Base-by-base conservation (phyloP, 2,797 vertebrate genomes). In the Brachymystax lenok region DNA sequence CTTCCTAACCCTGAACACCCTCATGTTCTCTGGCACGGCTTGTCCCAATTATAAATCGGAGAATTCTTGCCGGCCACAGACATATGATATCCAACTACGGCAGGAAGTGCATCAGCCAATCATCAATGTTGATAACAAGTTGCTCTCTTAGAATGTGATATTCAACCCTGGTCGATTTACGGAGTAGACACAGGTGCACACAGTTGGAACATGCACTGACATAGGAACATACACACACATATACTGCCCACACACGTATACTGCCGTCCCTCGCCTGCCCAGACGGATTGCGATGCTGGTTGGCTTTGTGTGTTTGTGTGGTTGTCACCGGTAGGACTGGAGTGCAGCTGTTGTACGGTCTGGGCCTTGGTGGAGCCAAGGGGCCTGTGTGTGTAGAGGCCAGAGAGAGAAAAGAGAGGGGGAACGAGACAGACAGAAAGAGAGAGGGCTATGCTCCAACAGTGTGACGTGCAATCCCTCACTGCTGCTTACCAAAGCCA, bases 261-360 rank as follows among this genome's bases (percentile, higher is more conserved):
- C 89, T 88, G 82, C 80, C 78, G 69, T 79, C 81, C 82, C 88
- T 76, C 75, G 73, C 77, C 76, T 76, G 82, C 84, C 80, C 75
- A 28, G 76, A 83, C 86, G 90, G 91, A 90, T 93, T 93, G 91
- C 68, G 86, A 81, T 81, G 80, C 88, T 87, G 88, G 81, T 76
- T 91, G 86, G 46, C 28, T 46, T 4, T 27, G 24, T 14, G 33
- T 59, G 35, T 50, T 76, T 74, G 69, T 16, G 17, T 78, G 68
- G 74, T 77, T 69, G 72, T 51, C 27, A n/a, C 6, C 21, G 21
- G n/a, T 21, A 61, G 12, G 59, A 21, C 59, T 61, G 59, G n/a
- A 21, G 59, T 21, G 59, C 59, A 61, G 59, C 59, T 61, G 59
- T 17, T 24, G 7, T 61, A n/a, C 8, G 0, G 8, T 17, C 59